Percentiles rank a stretch among this genome's conserved stretches.
These are phyloP conservation scores for Caenorhabditis latens DNA, from an alignment of 1,140 invertebrate genomes.

Conservation along the genomic window DNA sequence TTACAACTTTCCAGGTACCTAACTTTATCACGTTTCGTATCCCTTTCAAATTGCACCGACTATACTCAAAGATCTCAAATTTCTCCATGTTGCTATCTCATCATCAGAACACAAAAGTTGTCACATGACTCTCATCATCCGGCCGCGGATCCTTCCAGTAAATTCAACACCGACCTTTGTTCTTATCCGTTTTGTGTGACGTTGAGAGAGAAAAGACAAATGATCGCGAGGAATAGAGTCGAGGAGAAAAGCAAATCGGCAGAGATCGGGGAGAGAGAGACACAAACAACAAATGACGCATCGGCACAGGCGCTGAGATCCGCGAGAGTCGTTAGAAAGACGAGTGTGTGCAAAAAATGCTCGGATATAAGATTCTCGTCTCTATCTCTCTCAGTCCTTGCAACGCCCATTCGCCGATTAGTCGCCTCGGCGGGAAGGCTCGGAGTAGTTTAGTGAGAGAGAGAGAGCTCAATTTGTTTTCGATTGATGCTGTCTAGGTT, in stretches of 20 bases:
- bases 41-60: background rate
- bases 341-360: slow-evolving; percentile 29
- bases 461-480: background rate
- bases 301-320: background rate
- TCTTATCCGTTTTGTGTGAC: background rate
- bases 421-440: background rate
- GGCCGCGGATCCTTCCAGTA: background rate
- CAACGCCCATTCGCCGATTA: slow-evolving; percentile 49
- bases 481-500: background rate
- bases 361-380: background rate
- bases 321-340: background rate
- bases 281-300: slow-evolving; percentile 51
- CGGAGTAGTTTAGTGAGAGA: background rate
- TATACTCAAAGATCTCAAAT: slow-evolving; percentile 16
- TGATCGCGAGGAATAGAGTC: slow-evolving; percentile 43
- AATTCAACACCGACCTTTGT: slow-evolving; percentile 25
- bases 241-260: background rate
- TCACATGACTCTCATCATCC: slow-evolving; percentile 41
- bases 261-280: background rate
- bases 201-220: background rate
- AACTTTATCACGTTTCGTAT: background rate
- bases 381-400: slow-evolving; percentile 34
- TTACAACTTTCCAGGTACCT: too few relatives aligned
- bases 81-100: slow-evolving; percentile 2
- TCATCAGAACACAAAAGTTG: slow-evolving; percentile 16